These are phyloP conservation scores for Archegozetes longisetosus DNA, from an alignment of 1,140 invertebrate species.

Conservation along the genomic window DNA sequence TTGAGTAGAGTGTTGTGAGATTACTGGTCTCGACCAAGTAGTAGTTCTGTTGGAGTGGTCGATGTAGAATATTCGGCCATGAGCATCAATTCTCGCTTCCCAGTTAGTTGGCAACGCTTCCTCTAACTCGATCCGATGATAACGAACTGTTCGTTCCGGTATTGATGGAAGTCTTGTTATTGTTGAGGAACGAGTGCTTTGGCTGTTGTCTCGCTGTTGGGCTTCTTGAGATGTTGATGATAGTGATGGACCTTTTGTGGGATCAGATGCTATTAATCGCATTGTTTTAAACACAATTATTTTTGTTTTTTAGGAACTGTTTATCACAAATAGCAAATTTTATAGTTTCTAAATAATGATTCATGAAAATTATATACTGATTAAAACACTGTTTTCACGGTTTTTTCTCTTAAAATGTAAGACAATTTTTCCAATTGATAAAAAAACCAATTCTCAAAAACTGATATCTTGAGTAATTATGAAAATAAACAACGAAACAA, in stretches of 20 bases:
- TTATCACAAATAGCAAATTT: too few relatives aligned
- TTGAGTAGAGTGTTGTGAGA: neutral
- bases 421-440: too few relatives aligned
- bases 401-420: too few relatives aligned
- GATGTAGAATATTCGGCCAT: slow-evolving; percentile 80
- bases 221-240: neutral
- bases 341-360: too few relatives aligned
- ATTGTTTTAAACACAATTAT: too few relatives aligned
- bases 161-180: slow-evolving; percentile 57
- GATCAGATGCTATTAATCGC: neutral
- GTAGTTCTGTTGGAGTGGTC: slow-evolving; percentile 81
- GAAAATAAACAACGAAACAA: too few relatives aligned
- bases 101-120: slow-evolving; percentile 58
- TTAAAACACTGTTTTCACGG: too few relatives aligned
- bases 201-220: neutral
- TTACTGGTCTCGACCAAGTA: slow-evolving; percentile 70
- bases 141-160: slow-evolving; percentile 44
- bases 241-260: neutral
- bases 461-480: too few relatives aligned
- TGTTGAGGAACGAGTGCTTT: slow-evolving; percentile 7
- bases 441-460: too few relatives aligned
- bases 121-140: slow-evolving; percentile 48
- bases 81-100: slow-evolving; percentile 82
- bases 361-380: too few relatives aligned
- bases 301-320: too few relatives aligned